A percentile compares a stretch with the other conserved stretches of the same genome.
phyloP scores from a whole-genome alignment of 53 echinoderm and acorn worm species.

The Glandiceps talaboti region DNA sequence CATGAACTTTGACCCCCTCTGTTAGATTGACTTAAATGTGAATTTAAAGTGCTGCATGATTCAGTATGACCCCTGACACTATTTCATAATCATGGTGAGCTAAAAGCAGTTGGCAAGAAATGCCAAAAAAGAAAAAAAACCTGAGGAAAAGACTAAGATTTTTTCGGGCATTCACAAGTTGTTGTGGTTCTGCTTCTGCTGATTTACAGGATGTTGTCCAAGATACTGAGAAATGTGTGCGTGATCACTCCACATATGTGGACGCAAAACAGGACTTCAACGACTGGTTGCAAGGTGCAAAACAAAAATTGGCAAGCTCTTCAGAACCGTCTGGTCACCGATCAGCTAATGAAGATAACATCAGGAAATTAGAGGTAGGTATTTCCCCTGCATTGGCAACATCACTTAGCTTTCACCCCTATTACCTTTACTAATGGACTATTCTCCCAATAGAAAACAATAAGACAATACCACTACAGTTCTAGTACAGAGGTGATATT shows the following conservation, averaged over 20 bases:
- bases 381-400: too few relatives aligned
- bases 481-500: too few relatives aligned
- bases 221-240: conserved; percentile 29
- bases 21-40: not conserved
- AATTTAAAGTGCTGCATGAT: not conserved
- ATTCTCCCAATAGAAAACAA: too few relatives aligned
- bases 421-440: too few relatives aligned
- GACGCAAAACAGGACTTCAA: conserved; percentile 33
- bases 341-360: conserved; percentile 62
- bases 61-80: not conserved
- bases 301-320: conserved; percentile 13
- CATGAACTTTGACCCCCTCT: not conserved
- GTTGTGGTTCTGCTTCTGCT: not conserved
- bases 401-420: too few relatives aligned
- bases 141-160: not conserved
- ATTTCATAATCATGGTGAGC: not conserved
- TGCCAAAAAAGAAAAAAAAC: not conserved
- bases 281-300: conserved; percentile 33
- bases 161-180: not conserved
- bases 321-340: conserved; percentile 56
- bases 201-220: conserved; percentile 39
- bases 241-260: conserved; percentile 43
- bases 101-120: not conserved
- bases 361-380: conserved; percentile 43
- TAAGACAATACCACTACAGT: too few relatives aligned